These are phyloP conservation scores for Urocolius indicus DNA, from an alignment of 2,113 vertebrate species.

Conservation along the genomic window DNA sequence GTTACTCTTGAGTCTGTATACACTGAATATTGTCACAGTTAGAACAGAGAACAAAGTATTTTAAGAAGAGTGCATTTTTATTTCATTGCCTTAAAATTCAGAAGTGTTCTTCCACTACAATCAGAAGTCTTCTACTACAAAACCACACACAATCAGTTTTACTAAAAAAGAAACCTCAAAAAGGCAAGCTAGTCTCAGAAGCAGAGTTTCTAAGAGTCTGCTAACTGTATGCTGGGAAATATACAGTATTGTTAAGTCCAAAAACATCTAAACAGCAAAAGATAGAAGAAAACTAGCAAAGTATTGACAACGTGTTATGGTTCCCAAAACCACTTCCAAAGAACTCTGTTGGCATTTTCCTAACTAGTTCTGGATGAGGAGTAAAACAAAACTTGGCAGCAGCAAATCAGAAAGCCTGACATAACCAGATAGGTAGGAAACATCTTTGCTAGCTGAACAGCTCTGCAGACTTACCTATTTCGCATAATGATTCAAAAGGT, in stretches of 20 bases:
- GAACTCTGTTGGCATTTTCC: not conserved
- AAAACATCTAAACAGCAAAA: not conserved
- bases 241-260: not conserved
- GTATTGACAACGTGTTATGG: not conserved
- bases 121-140: not conserved
- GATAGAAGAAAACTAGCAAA: not conserved
- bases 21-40: not conserved
- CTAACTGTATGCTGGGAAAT: not conserved
- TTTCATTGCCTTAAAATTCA: not conserved
- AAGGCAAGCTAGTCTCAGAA: not conserved
- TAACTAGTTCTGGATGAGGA: not conserved
- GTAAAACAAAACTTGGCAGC: not conserved
- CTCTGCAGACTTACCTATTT: constrained; percentile 88
- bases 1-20: not conserved
- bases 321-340: not conserved
- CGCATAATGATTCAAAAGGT: constrained; percentile 96
- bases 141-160: not conserved
- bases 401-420: not conserved
- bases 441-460: not conserved
- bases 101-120: not conserved
- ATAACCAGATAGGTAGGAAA: accelerated
- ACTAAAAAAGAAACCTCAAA: not conserved
- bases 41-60: not conserved
- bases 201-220: not conserved
- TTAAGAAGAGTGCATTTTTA: not conserved